phyloP scores from a whole-genome alignment of 2,797 vertebrate species.

The Acomys russatus region DNA sequence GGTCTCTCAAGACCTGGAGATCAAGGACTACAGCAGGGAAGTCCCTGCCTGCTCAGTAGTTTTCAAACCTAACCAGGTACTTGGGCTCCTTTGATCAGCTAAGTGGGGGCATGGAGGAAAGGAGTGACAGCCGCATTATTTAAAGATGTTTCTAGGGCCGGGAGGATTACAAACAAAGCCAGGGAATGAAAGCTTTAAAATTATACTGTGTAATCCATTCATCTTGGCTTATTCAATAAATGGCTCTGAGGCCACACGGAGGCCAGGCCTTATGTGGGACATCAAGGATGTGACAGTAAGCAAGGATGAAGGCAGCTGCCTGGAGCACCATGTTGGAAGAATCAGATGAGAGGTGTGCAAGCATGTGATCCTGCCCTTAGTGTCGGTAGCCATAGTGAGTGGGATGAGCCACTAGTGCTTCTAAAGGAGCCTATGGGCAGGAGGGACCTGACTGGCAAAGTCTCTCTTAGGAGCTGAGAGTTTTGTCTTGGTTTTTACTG shows the following conservation, averaged over 20 bases:
- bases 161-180: not conserved
- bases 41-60: not conserved
- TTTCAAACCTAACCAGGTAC: not conserved
- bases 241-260: not conserved
- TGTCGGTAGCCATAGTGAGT: not conserved
- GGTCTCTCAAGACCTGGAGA: not conserved
- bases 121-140: not conserved
- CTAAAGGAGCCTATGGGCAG: accelerated
- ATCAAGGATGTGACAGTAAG: not conserved
- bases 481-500: not conserved
- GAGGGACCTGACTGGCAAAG: too few species aligned
- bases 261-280: not conserved
- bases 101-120: not conserved
- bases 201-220: not conserved
- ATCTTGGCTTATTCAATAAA: not conserved
- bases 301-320: not conserved
- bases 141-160: not conserved
- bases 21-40: not conserved
- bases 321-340: not conserved
- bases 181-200: not conserved
- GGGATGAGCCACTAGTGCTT: not conserved
- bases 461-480: not conserved
- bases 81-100: slow-evolving; percentile 48
- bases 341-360: not conserved
- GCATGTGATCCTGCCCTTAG: accelerated